phyloP scores from a whole-genome alignment of 2,888 invertebrate genomes.

The Conchocele bisecta region DNA sequence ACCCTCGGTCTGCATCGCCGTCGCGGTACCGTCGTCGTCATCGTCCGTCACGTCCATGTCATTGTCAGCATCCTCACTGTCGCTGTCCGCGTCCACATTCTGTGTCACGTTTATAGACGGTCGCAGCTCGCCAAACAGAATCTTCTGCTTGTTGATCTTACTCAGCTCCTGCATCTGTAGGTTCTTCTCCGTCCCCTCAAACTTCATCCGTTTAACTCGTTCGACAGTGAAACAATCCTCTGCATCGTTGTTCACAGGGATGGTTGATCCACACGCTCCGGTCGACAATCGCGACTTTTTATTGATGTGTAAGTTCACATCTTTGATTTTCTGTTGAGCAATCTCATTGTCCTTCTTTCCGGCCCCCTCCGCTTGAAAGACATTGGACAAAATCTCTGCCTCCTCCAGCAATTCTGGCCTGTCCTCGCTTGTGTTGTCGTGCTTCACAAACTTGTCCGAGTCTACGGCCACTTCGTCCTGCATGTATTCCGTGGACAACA shows the following conservation, averaged over 20 bases:
- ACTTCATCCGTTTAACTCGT: constrained; percentile 77
- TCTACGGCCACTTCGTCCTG: constrained; percentile 85
- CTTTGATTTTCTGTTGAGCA: constrained; percentile 82
- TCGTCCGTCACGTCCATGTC: constrained; percentile 57
- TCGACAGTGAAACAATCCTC: constrained; percentile 60
- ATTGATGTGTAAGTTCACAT: constrained; percentile 83
- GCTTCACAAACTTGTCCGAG: constrained; percentile 85
- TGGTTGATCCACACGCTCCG: constrained; percentile 40
- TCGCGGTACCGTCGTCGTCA: background rate
- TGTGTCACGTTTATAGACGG: constrained; percentile 25
- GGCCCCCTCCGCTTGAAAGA: constrained; percentile 34
- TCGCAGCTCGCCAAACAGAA: constrained; percentile 24
- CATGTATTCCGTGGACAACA: constrained; percentile 78
- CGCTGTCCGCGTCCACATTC: constrained; percentile 52
- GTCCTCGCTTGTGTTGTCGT: constrained; percentile 80
- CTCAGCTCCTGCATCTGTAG: constrained; percentile 75
- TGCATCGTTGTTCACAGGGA: constrained; percentile 29
- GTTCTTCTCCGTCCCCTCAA: constrained; percentile 78
- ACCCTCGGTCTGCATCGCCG: constrained; percentile 22
- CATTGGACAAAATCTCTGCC: constrained; percentile 39
- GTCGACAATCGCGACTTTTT: constrained; percentile 64
- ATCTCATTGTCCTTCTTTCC: constrained; percentile 42
- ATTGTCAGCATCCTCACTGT: constrained; percentile 59
- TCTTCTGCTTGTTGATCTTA: constrained; percentile 72
- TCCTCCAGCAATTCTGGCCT: constrained; percentile 48